A percentile compares a stretch with the other conserved stretches of the same genome.
phyloP scores from a whole-genome alignment of 1,140 invertebrate species.

The Hyposmocoma kahamanoa region DNA sequence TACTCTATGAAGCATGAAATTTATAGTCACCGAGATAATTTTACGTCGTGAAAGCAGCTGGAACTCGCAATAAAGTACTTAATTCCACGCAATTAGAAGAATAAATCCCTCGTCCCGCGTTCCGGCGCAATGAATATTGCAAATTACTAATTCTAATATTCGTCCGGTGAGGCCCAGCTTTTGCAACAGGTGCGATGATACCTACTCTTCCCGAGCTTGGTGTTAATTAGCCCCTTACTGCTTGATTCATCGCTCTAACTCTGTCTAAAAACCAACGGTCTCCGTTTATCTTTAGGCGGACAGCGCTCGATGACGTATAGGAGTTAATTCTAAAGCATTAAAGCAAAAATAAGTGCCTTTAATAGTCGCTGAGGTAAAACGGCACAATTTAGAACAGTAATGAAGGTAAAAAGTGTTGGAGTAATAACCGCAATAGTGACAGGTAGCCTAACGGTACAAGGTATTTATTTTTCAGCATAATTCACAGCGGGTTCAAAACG shows the following conservation, averaged over 20 bases:
- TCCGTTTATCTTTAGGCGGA: conserved; percentile 30
- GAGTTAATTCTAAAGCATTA: background rate
- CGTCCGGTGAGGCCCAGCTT: background rate
- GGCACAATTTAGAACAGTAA: too few relatives aligned
- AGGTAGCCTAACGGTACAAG: background rate
- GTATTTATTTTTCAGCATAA: background rate
- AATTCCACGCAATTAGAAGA: background rate
- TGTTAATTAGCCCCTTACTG: conserved; percentile 50
- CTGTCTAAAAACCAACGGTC: conserved; percentile 37
- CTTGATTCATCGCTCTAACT: conserved; percentile 48
- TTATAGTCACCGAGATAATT: too few relatives aligned
- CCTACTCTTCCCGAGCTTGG: conserved; percentile 25
- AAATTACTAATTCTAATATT: conserved; percentile 22
- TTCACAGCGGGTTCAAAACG: background rate
- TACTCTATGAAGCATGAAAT: too few relatives aligned
- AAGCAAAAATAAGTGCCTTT: background rate
- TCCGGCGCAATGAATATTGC: conserved; percentile 15
- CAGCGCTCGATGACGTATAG: conserved; percentile 21
- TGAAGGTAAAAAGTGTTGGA: too few relatives aligned
- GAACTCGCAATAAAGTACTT: background rate
- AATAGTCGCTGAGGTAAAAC: background rate
- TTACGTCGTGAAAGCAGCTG: background rate
- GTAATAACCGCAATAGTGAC: background rate
- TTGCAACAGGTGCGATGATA: conserved; percentile 39
- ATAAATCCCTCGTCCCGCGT: conserved; percentile 19